These are phyloP conservation scores for Heliornis fulica DNA, from an alignment of 2,113 vertebrate species.

Conservation along the genomic window DNA sequence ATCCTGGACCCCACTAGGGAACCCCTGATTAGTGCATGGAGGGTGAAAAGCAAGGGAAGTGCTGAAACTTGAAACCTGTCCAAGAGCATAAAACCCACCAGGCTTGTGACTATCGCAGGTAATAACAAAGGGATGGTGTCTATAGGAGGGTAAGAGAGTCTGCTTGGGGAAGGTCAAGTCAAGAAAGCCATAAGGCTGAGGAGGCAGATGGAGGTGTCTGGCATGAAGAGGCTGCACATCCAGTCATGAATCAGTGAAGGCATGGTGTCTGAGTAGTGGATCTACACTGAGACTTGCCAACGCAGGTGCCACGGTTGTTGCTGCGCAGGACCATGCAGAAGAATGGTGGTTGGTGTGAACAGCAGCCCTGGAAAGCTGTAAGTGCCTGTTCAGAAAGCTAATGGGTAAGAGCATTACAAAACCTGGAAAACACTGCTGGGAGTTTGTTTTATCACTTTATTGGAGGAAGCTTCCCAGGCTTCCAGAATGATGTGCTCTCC, in stretches of 20 bases:
- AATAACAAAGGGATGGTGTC: constrained; percentile 14
- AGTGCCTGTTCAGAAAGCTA: not conserved
- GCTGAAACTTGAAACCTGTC: constrained; percentile 43
- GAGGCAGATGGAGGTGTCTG: not conserved
- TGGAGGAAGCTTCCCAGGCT: not conserved
- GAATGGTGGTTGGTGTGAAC: not conserved
- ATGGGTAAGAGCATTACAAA: constrained; percentile 13
- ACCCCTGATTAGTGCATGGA: constrained; percentile 51
- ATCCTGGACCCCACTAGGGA: constrained; percentile 62
- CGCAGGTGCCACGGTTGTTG: not conserved
- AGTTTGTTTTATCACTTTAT: not conserved
- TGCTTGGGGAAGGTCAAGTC: not conserved
- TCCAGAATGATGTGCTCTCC: not conserved
- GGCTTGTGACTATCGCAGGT: constrained; percentile 19
- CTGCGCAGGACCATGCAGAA: not conserved
- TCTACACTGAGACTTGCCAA: not conserved
- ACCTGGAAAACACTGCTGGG: not conserved
- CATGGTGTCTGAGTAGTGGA: not conserved
- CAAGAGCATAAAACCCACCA: constrained; percentile 56
- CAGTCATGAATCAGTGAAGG: not conserved
- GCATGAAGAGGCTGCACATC: not conserved
- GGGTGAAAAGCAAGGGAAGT: constrained; percentile 51
- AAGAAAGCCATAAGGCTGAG: not conserved
- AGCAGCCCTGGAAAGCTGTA: not conserved
- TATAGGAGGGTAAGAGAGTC: not conserved